phyloP scores from a whole-genome alignment of 2,113 vertebrate genomes.

The Neoarius graeffei region DNA sequence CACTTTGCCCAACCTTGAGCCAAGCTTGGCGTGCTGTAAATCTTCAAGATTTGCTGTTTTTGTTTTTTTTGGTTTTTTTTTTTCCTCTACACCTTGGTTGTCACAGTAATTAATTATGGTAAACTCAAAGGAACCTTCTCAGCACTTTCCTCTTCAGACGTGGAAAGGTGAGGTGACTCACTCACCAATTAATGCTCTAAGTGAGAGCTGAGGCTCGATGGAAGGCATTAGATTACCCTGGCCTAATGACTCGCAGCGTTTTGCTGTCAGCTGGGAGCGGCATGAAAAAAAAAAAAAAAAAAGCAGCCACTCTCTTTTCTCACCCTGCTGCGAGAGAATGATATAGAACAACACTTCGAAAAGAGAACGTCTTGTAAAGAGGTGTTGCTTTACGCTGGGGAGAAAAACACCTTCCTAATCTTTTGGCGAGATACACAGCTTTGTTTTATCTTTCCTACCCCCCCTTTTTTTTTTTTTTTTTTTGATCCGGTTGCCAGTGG shows the following conservation, averaged over 20 bases:
- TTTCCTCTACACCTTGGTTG: slow-evolving; percentile 21
- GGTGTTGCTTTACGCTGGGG: slow-evolving; percentile 10
- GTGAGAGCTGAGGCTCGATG: slow-evolving; percentile 43
- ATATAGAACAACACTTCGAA: background rate
- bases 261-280: slow-evolving; percentile 38
- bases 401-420: background rate
- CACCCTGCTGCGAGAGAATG: background rate
- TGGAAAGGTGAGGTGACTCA: slow-evolving; percentile 54
- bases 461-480: background rate
- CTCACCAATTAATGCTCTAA: slow-evolving; percentile 56
- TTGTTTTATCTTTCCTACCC: background rate
- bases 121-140: slow-evolving; percentile 51
- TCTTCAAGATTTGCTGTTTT: slow-evolving; percentile 7
- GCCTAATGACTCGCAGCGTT: slow-evolving; percentile 49
- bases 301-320: background rate
- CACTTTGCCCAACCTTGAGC: slow-evolving; percentile 15
- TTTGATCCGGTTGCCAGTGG: background rate
- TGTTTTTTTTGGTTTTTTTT: too few species aligned
- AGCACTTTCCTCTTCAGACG: slow-evolving; percentile 51
- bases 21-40: slow-evolving; percentile 12
- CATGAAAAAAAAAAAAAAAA: slow-evolving; percentile 8
- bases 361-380: slow-evolving; percentile 17
- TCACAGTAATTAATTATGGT: slow-evolving; percentile 49
- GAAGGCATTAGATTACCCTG: slow-evolving; percentile 53
- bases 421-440: slow-evolving; percentile 31